Conservation (phyloP, 2,797 vertebrate genomes). For the Helarctos malayanus region DNA sequence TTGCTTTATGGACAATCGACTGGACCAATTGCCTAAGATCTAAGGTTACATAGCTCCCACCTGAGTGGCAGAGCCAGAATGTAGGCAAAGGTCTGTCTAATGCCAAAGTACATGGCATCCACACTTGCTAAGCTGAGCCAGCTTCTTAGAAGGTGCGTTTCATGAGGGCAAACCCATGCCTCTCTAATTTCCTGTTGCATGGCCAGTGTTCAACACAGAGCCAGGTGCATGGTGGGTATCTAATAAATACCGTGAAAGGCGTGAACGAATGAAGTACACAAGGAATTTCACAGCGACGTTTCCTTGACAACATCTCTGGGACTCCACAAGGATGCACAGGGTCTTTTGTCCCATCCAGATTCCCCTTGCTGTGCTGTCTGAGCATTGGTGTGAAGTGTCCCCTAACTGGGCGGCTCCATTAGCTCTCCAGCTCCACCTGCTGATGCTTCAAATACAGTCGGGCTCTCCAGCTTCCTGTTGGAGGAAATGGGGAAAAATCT, state of each 20-base stretch:
- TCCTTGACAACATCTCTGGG: neutral
- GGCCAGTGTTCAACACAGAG: neutral
- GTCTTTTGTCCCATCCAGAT: neutral
- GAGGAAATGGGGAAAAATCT: neutral
- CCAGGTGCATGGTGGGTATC: neutral
- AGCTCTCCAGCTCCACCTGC: constrained; percentile 61
- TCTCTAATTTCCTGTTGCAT: neutral
- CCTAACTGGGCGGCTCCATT: neutral
- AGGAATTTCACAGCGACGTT: neutral
- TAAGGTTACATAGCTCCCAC: neutral
- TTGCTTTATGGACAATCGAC: neutral
- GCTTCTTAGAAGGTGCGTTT: neutral
- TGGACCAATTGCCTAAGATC: neutral
- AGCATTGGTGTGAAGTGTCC: neutral
- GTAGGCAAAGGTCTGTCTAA: neutral
- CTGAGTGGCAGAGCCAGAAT: neutral
- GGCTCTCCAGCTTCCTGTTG: neutral
- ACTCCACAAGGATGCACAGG: neutral
- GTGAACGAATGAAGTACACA: neutral
- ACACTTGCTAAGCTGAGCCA: neutral
- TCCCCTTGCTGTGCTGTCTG: neutral
- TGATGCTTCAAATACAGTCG: neutral
- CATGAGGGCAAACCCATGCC: neutral
- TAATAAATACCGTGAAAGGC: neutral
- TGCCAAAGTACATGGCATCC: neutral